Conservation (phyloP, 1,140 invertebrate genomes). For the Danaus plexippus region DNA sequence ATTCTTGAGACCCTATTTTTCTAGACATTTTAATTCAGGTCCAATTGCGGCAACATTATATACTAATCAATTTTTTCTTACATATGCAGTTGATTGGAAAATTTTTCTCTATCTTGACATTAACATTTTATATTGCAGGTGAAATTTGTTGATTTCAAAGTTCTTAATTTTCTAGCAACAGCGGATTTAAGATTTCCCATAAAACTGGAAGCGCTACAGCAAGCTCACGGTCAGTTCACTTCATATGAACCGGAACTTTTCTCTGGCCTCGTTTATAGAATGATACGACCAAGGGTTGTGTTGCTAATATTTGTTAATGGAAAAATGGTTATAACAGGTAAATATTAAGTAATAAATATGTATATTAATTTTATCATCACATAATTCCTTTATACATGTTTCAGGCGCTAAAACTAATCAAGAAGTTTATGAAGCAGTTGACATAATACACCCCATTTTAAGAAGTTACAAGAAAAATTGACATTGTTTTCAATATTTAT, state of each 20-base stretch:
- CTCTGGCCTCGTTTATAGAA: constrained; percentile 97
- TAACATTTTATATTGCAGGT: constrained; percentile 74
- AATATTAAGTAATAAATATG: constrained; percentile 6
- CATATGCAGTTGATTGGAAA: too few species aligned
- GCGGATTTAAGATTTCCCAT: constrained; percentile 99
- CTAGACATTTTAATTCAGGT: too few species aligned
- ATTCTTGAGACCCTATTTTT: too few species aligned
- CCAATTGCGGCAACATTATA: too few species aligned
- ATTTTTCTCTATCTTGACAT: too few species aligned
- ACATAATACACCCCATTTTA: constrained; percentile 96
- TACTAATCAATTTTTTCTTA: too few species aligned
- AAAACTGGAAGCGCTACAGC: constrained; percentile 93
- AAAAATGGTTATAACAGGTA: constrained; percentile 96
- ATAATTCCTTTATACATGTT: constrained; percentile 35
- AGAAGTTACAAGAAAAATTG: constrained; percentile 89
- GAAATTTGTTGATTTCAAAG: constrained; percentile 97
- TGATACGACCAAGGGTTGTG: constrained; percentile 96
- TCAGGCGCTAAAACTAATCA: constrained; percentile 92
- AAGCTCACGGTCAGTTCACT: constrained; percentile 96
- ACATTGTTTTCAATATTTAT: constrained; percentile 25
- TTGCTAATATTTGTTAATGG: constrained; percentile 98
- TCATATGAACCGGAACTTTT: constrained; percentile 95
- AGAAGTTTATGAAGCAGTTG: constrained; percentile 95
- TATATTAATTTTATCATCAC: not conserved
- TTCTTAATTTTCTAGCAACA: constrained; percentile 99